Evolutionary conservation across 2,888 invertebrate genomes (phyloP), one percentile per base, ranked within the genome.

Genomic region (Zelleria hepariella): DNA sequence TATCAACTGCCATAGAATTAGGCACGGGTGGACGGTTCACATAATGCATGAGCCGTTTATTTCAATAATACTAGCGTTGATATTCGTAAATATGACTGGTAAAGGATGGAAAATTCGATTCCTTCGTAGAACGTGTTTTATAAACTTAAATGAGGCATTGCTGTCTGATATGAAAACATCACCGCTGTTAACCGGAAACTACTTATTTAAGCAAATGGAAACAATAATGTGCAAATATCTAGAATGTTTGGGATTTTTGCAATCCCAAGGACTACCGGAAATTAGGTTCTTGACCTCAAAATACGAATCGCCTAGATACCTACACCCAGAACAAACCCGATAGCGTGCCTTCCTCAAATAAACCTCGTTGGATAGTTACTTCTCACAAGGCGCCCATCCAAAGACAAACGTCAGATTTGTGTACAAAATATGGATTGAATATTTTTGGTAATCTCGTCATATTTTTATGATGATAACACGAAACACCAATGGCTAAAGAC

Each of bases 21-120:
- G 66, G 66, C 64, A 70, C 68, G 80, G 72, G 77, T 67, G 72
- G 76, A 61, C 65, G 73, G 69, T 62, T 66, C 63, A 68, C 65
- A 63, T 79, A 78, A 79, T 78, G 66, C 64, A 62, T 62, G 61
- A 61, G 62, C 49, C 49, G 58, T 53, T 62, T 55, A 62, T 65
- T 51, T 51, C 51, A 51, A 21, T 51, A 51, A 51, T 21, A 51
- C 20, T 49, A 20, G 8, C 32, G 15, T 32, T 32, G 32, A 32
- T 32, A 32, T 10, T 32, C 32, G 6, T 32, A 32, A 32, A 32
- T 15, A 32, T 32, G 15, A 8, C 15, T 10, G 32, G 10, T 32
- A 15, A 32, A 15, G 1, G 32, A n/a, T n/a, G 32, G 32, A 15
- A 2, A 32, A 15, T n/a, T n/a, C 32, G 5, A 26, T 26, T n/a